Evolutionary conservation across 2,113 vertebrate genomes (phyloP).

Genomic region (Mohoua ochrocephala): DNA sequence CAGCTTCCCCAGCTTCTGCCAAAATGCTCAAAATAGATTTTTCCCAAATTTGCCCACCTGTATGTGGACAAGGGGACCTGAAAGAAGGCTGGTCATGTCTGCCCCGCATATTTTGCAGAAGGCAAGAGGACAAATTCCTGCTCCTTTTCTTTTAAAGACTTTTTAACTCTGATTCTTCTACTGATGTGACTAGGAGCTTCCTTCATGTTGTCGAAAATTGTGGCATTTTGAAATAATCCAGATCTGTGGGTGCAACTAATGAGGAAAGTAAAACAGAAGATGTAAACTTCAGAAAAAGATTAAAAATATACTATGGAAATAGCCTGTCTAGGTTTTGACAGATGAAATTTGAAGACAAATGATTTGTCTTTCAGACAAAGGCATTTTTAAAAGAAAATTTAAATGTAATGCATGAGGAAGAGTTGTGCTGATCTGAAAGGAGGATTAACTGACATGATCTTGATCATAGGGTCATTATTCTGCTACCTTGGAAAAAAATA

Average conservation of each 20-base stretch:
- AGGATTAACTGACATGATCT: constrained; percentile 13
- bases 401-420: constrained; percentile 44
- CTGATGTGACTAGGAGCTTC: background rate
- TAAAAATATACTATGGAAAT: constrained; percentile 56
- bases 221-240: constrained; percentile 24
- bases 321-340: constrained; percentile 28
- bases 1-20: background rate
- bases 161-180: background rate
- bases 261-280: constrained; percentile 14
- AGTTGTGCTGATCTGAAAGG: constrained; percentile 1
- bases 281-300: constrained; percentile 45
- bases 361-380: constrained; percentile 47
- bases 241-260: background rate
- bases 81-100: background rate
- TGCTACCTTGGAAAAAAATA: background rate
- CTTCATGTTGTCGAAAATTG: background rate
- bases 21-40: background rate
- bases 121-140: background rate
- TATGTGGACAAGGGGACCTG: background rate
- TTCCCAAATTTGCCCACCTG: background rate
- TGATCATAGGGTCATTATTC: background rate
- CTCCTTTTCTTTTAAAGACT: background rate
- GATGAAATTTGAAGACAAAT: constrained; percentile 62
- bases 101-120: background rate
- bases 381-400: constrained; percentile 36